Evolutionary conservation across 2,888 invertebrate species (phyloP).

Genomic region (Lagria hirta): DNA sequence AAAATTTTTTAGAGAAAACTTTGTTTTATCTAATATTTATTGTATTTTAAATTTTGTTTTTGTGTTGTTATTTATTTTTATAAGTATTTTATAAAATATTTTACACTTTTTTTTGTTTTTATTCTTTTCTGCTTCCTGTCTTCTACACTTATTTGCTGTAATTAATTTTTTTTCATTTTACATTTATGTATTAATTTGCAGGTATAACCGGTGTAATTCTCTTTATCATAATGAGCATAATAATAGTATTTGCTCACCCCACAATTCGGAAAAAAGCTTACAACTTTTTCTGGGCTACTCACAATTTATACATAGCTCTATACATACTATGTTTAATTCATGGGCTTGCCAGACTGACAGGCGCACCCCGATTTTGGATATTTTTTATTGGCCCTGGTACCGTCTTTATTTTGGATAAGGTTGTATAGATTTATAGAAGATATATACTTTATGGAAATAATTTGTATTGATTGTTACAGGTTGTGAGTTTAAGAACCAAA

Average conservation of each 20-base stretch:
- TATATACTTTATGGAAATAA: conserved; percentile 1
- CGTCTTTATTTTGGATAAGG: conserved; percentile 87
- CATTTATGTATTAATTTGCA: conserved; percentile 46
- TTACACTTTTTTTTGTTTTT: too few species aligned
- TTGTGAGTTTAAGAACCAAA: conserved; percentile 86
- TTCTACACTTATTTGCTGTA: too few species aligned
- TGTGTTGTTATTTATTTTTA: too few species aligned
- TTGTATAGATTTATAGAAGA: conserved; percentile 39
- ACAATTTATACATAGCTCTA: conserved; percentile 82
- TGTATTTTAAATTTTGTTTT: too few species aligned
- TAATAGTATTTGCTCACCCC: conserved; percentile 96
- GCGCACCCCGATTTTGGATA: conserved; percentile 90
- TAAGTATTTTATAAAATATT: too few species aligned
- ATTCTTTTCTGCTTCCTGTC: too few species aligned
- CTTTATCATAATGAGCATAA: conserved; percentile 89
- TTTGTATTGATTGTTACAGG: conserved; percentile 55
- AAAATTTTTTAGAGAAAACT: too few species aligned
- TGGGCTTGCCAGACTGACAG: conserved; percentile 87
- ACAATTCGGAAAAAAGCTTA: conserved; percentile 89
- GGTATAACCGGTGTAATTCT: conserved; percentile 85
- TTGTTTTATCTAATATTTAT: too few species aligned
- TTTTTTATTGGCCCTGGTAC: conserved; percentile 91
- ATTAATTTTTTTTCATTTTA: too few species aligned
- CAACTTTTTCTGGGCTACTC: conserved; percentile 94
- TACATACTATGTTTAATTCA: conserved; percentile 87